Evolutionary conservation across 2,797 vertebrate genomes (phyloP), one percentile per base, ranked within the genome.

Genomic region (Sebastes kiyomatsui): DNA sequence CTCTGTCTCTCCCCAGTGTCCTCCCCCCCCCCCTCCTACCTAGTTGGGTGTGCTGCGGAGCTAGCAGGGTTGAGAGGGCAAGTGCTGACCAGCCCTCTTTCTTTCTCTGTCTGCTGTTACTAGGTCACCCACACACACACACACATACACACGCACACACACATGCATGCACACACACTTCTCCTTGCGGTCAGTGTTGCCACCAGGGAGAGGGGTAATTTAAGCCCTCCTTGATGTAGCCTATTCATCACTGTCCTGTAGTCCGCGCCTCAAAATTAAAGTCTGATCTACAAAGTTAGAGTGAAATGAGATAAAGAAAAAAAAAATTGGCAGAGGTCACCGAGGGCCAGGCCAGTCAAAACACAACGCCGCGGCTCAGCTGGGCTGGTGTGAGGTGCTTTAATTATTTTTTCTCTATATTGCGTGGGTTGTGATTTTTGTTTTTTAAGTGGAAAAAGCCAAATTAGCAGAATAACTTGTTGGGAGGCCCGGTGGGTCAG

Each of bases 221-320:
- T 97, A 97, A 97, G 97, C 96, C 95, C 92, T 96, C 93, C 95
- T 97, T 97, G 97, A 98, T 98, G 96, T 96, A 97, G 95, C 96
- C 97, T 96, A 99, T 99, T 98, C 97, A 99, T 99, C 98, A 99
- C 97, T 99, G 98, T 99, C 98, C 96, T 82, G 94, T 87, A 90
- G 84, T 95, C 94, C 91, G 46, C 89, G 96, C 95, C 96, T 97
- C 97, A 98, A 97, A 99, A 99, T 99, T 98, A 99, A 98, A 98
- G 97, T 97, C 96, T 97, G 97, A 99, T 98, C 97, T 98, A 97
- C 96, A 97, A 98, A 98, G 97, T 99, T 98, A 96, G 97, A 97
- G 96, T 97, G 96, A 97, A 98, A 98, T 97, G 96, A 98, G 97
- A 66, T 27, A 18, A 42, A 65, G 20, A 49, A 52, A 20, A 97